A percentile compares a stretch with the other conserved stretches of the same genome.
These are phyloP conservation scores for Archivesica marissinica DNA, from an alignment of 1,140 invertebrate genomes.

Conservation along the genomic window DNA sequence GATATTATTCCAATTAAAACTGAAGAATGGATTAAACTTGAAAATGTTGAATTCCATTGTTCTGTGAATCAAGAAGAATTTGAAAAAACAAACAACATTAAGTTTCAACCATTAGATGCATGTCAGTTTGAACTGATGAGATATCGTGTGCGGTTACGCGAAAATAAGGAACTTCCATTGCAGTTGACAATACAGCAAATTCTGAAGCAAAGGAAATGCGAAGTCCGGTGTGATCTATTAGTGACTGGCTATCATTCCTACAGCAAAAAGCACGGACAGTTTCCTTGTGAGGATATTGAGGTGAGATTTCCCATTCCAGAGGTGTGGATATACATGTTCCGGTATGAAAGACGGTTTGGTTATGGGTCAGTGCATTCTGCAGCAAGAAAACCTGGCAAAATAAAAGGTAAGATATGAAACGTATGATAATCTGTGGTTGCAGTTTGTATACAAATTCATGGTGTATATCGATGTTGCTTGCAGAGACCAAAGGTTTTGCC, in stretches of 20 bases:
- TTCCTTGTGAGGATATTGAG: constrained; percentile 94
- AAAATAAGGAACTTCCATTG: constrained; percentile 98
- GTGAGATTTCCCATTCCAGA: constrained; percentile 99
- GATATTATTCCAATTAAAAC: constrained; percentile 99
- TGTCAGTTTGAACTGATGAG: constrained; percentile 95
- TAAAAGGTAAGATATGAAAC: constrained; percentile 86
- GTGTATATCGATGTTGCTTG: too few species aligned
- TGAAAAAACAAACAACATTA: constrained; percentile 94
- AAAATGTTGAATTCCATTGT: constrained; percentile 97
- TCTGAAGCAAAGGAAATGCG: constrained; percentile 88
- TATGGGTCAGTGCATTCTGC: constrained; percentile 99
- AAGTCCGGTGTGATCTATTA: constrained; percentile 96
- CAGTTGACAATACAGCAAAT: constrained; percentile 89
- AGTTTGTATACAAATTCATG: too few species aligned
- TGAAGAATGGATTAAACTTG: constrained; percentile 99
- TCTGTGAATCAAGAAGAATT: constrained; percentile 97
- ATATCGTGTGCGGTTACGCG: constrained; percentile 97
- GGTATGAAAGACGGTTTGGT: constrained; percentile 99
- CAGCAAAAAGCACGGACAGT: constrained; percentile 94
- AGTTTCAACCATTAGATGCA: constrained; percentile 99
- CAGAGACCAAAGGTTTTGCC: too few species aligned
- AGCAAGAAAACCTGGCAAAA: constrained; percentile 90
- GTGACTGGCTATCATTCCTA: constrained; percentile 98
- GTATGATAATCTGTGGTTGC: too few species aligned
- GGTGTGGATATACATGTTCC: constrained; percentile 99